Percentiles rank a stretch among this genome's conserved stretches.
Evolutionary conservation across 1,140 invertebrate genomes (phyloP).

Genomic region (Drosophila auraria): DNA sequence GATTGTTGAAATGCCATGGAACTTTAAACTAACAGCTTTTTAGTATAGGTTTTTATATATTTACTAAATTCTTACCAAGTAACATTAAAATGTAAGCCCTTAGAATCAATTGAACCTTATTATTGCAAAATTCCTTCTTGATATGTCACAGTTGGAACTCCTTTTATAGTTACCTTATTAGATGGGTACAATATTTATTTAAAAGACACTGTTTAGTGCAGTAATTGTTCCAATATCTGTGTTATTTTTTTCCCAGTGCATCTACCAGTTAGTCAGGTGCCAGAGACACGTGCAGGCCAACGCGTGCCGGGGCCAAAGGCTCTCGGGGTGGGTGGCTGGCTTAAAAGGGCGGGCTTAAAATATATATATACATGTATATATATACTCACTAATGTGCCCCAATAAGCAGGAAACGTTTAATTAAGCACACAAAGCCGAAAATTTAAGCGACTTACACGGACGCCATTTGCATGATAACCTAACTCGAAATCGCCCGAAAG

Average conservation of each 20-base stretch:
- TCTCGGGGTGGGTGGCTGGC: background rate
- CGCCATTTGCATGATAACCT: slow-evolving; percentile 26
- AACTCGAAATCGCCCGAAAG: slow-evolving; percentile 12
- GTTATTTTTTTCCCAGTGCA: background rate
- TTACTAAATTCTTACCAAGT: no score
- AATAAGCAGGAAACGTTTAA: slow-evolving; percentile 49
- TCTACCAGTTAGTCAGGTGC: slow-evolving; percentile 48
- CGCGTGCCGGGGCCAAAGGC: slow-evolving; percentile 34
- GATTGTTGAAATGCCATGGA: no score
- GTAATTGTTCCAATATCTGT: no score
- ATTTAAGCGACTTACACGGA: slow-evolving; percentile 33
- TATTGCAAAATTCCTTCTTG: background rate
- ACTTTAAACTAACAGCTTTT: no score
- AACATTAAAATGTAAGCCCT: no score
- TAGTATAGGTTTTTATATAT: no score
- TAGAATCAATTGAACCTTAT: no score
- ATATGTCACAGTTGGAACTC: rapidly evolving
- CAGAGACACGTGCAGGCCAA: slow-evolving; percentile 63
- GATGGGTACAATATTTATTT: no score
- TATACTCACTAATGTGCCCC: slow-evolving; percentile 36
- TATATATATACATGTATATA: background rate
- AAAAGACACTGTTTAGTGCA: no score
- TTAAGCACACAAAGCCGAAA: slow-evolving; percentile 37
- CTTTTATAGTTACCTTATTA: background rate
- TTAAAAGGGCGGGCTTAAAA: slow-evolving; percentile 10